Base-by-base conservation (phyloP, 2,888 invertebrate species). In the Dasypogon diadema region DNA sequence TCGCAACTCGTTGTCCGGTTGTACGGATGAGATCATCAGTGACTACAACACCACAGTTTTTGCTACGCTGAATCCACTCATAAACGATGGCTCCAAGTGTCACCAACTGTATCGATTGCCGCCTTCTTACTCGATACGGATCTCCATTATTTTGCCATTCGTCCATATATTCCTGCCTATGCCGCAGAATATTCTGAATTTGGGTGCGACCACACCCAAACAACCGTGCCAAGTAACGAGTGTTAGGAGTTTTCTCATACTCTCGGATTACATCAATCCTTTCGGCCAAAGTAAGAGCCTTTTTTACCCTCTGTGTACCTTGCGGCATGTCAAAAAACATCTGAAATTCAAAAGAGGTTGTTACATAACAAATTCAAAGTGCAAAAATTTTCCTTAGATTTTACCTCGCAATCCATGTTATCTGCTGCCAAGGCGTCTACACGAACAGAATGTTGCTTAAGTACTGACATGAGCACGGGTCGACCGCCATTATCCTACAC, bases 141-240 rank as follows among this genome's bases (percentile, higher is more conserved):
- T 77, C 75, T 30, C 56, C 70, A 18, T 75, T 68, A 18, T 75
- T 58, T 10, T 70, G 37, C 77, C 77, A 77, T 16, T 77, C 76
- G n/a, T 51, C 37, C 18, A 74, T 24, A 18, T 77, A 77, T 42
- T 75, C 75, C 18, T 74, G 68, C 34, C 74, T 60, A 46, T 76
- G 70, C 18, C 68, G 56, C 16, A 77, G 60, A 21, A 77, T 77
- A 48, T 74, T 74, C 10, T 74, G 76, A 16, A 77, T 70, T 70
- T 77, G 77, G 18, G 75, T 68, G 2, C 75, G 76, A 16, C 76
- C 74, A 60, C 77, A 77, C 4, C 65, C 74, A 46, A 77, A 77
- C 30, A 55, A 46, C 6, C 26, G 51, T 0, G 74, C 74, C 63
- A 77, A 34, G 6, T 74, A 14, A 4, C 42, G 24, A 2, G 70